phyloP scores from a whole-genome alignment of 2,888 invertebrate genomes.

The Ametastegia equiseti region DNA sequence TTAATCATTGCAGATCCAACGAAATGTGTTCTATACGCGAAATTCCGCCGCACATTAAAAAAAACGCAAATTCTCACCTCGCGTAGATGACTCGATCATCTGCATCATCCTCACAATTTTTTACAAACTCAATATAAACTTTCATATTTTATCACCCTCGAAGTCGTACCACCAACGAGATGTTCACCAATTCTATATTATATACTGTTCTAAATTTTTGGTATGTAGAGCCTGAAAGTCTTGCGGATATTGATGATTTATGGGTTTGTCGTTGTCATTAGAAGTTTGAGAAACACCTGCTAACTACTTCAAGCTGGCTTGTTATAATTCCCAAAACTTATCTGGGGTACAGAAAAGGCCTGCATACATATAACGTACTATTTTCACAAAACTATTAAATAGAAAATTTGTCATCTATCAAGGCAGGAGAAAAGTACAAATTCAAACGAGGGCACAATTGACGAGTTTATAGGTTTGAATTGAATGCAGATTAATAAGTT shows the following conservation, averaged over 20 bases:
- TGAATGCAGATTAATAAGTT: too few species aligned
- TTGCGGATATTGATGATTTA: background rate
- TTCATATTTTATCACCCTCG: background rate
- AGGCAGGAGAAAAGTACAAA: too few species aligned
- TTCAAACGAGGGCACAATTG: too few species aligned
- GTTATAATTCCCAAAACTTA: too few species aligned
- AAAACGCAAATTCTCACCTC: background rate
- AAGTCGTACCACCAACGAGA: background rate
- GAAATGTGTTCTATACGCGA: background rate
- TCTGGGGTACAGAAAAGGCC: too few species aligned
- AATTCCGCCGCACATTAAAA: background rate
- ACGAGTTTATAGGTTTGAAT: too few species aligned
- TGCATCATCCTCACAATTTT: background rate
- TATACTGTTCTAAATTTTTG: background rate
- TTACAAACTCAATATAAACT: background rate
- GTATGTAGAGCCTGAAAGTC: background rate
- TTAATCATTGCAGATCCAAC: background rate
- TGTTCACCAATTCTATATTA: background rate
- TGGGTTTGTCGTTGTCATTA: background rate
- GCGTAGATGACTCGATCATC: background rate
- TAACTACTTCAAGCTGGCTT: too few species aligned
- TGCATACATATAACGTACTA: too few species aligned
- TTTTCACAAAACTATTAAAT: too few species aligned
- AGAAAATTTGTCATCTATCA: too few species aligned
- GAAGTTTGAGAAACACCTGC: background rate